Evolutionary conservation across 37 sponge, comb jelly and placozoan species (phyloP).

Genomic region (Spongilla lacustris): DNA sequence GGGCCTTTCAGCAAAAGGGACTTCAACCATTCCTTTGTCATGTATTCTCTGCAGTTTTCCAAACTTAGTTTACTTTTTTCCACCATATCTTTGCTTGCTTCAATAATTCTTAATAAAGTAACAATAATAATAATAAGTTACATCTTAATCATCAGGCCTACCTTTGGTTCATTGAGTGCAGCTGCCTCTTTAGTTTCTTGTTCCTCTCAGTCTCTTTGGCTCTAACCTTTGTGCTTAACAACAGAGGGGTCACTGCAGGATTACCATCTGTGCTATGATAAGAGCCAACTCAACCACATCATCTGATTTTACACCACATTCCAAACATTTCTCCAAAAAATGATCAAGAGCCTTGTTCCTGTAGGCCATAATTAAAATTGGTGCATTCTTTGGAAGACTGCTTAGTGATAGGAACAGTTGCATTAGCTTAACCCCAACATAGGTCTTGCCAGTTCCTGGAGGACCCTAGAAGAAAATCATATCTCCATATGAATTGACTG

Average conservation of each 20-base stretch:
- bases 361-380: constrained; percentile 40
- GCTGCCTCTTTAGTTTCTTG: background rate
- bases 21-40: constrained; percentile 14
- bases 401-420: constrained; percentile 34
- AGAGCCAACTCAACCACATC: constrained; percentile 22
- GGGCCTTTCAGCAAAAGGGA: background rate
- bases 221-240: background rate
- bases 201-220: background rate
- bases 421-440: constrained; percentile 28
- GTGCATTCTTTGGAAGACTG: constrained; percentile 7
- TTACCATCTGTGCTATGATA: constrained; percentile 12
- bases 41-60: background rate
- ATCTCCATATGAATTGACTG: background rate
- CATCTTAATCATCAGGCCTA: no score
- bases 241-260: background rate
- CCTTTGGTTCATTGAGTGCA: background rate
- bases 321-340: constrained; percentile 1
- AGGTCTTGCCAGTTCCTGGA: constrained; percentile 72
- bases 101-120: background rate
- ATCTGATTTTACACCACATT: background rate
- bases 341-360: constrained; percentile 39
- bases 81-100: background rate
- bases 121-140: no score
- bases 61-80: background rate
- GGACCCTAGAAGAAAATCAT: constrained; percentile 32